A percentile compares a stretch with the other conserved stretches of the same genome.
Evolutionary conservation across 2,888 invertebrate genomes (phyloP).

Genomic region (Dryadula phaetusa): DNA sequence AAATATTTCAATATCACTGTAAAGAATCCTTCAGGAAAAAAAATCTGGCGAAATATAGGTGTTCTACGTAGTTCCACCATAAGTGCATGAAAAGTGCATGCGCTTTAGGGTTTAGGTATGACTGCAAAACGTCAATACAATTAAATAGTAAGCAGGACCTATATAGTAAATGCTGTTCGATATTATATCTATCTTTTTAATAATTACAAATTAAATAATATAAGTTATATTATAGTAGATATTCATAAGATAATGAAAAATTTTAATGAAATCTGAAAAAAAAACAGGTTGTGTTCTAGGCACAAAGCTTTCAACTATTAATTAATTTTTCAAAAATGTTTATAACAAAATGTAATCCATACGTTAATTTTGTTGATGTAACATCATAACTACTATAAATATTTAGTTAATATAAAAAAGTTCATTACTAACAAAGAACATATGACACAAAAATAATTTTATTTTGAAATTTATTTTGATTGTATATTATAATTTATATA

Average conservation of each 20-base stretch:
- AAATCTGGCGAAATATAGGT: conserved; percentile 8
- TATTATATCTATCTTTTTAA: not conserved
- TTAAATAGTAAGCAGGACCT: conserved; percentile 11
- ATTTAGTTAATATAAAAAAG: no score
- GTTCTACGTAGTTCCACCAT: conserved; percentile 18
- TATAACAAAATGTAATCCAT: no score
- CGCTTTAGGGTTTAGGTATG: conserved; percentile 17
- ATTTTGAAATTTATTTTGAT: not conserved
- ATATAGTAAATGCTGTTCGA: not conserved
- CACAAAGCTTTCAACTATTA: no score
- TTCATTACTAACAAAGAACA: no score
- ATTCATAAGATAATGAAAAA: not conserved
- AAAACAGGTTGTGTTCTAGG: no score
- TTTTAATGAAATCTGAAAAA: not conserved
- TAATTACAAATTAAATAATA: not conserved
- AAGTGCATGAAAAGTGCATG: conserved; percentile 28
- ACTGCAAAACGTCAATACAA: conserved; percentile 26
- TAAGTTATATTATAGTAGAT: not conserved
- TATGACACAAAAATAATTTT: no score
- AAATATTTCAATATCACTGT: conserved; percentile 9
- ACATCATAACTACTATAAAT: no score
- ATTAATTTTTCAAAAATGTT: no score
- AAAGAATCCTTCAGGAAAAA: conserved; percentile 3
- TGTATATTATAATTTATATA: not conserved
- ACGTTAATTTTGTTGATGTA: no score